Percentiles rank a stretch among this genome's conserved stretches.
Conservation (phyloP, 2,797 vertebrate genomes). For the Melanotaenia maccullochi region DNA sequence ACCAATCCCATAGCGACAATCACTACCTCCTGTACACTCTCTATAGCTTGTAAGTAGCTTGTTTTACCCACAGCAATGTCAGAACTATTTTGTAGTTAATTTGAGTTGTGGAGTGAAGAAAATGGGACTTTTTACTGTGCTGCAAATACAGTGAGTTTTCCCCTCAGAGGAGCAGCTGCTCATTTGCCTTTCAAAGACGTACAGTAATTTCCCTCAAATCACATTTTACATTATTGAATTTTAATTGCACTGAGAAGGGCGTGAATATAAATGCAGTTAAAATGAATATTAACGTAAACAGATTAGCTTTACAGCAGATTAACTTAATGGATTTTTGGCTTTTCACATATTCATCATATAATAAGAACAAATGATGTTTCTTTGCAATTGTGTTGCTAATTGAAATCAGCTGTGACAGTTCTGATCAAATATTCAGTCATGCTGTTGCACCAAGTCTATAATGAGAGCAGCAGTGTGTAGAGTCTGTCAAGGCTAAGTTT, state of each 20-base stretch:
- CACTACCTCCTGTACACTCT: slow-evolving; percentile 90
- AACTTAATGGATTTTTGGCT: slow-evolving; percentile 40
- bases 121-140: neutral
- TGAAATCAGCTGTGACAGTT: slow-evolving; percentile 11
- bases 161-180: slow-evolving; percentile 18
- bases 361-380: slow-evolving; percentile 28
- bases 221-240: slow-evolving; percentile 57
- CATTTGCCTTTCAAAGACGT: slow-evolving; percentile 29
- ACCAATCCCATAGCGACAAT: slow-evolving; percentile 88
- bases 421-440: slow-evolving; percentile 17
- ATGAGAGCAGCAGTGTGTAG: slow-evolving; percentile 11
- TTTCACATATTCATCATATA: slow-evolving; percentile 30
- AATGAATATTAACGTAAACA: slow-evolving; percentile 50
- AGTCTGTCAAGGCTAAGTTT: slow-evolving; percentile 3
- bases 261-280: slow-evolving; percentile 47
- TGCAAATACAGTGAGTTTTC: neutral
- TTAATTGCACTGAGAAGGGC: slow-evolving; percentile 47
- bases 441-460: slow-evolving; percentile 13
- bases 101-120: neutral
- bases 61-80: neutral
- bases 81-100: neutral
- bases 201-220: slow-evolving; percentile 43
- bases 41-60: slow-evolving; percentile 89
- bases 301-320: slow-evolving; percentile 47
- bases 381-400: slow-evolving; percentile 1